Conservation (phyloP, 1,140 invertebrate genomes). For the Elymnias hypermnestra region DNA sequence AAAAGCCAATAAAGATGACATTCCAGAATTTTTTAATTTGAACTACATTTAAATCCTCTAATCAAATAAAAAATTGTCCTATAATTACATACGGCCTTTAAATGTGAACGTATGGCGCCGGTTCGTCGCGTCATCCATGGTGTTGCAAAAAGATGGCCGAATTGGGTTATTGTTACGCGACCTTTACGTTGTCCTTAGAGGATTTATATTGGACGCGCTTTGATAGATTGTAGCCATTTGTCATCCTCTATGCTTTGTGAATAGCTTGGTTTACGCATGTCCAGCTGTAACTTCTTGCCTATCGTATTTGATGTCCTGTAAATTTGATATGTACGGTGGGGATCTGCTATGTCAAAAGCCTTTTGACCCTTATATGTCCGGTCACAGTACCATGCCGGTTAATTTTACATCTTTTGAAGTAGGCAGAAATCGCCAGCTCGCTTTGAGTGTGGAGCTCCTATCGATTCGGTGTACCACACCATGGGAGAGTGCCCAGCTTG, state of each 20-base stretch:
- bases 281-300: neutral
- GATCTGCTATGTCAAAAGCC: no score
- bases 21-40: neutral
- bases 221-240: slow-evolving; percentile 23
- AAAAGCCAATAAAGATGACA: no score
- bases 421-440: no score
- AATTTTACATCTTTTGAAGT: no score
- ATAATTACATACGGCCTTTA: neutral
- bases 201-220: slow-evolving; percentile 24
- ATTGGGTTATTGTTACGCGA: slow-evolving; percentile 53
- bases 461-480: no score
- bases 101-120: slow-evolving; percentile 29
- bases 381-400: no score
- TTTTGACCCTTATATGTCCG: no score
- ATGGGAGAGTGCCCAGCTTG: no score
- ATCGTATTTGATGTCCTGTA: neutral
- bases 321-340: no score
- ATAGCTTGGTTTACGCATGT: neutral
- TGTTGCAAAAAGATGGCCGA: slow-evolving; percentile 42
- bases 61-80: neutral
- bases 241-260: slow-evolving; percentile 5
- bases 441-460: no score
- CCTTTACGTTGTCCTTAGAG: slow-evolving; percentile 41
- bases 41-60: neutral
- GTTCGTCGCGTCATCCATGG: slow-evolving; percentile 29